Percentiles rank a stretch among this genome's conserved stretches.
phyloP scores from a whole-genome alignment of 2,888 invertebrate species.

The Periphyllus acericola region DNA sequence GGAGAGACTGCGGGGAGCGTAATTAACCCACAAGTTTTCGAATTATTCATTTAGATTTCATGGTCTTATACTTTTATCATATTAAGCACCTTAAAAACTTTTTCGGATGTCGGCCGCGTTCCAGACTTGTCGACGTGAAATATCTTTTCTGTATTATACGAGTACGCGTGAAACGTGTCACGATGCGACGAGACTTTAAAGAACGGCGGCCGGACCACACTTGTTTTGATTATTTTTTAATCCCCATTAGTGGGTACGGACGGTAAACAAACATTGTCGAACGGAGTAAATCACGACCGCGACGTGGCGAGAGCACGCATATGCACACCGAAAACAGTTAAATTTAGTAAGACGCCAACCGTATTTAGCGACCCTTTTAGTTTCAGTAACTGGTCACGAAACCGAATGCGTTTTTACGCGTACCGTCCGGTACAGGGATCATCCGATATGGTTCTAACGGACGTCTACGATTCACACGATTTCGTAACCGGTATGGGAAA shows the following conservation, averaged over 20 bases:
- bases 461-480: background rate
- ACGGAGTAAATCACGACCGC: background rate
- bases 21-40: constrained; percentile 33
- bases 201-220: background rate
- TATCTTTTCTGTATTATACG: background rate
- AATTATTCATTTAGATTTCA: constrained; percentile 43
- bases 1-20: background rate
- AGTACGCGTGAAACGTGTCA: background rate
- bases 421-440: background rate
- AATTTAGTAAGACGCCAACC: background rate
- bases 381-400: background rate
- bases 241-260: background rate
- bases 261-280: background rate
- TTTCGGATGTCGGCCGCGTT: background rate
- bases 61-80: background rate
- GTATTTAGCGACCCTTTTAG: background rate
- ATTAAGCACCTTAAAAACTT: constrained; percentile 21
- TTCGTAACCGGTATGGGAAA: background rate
- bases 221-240: background rate
- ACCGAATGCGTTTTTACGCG: background rate
- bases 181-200: background rate
- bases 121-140: background rate
- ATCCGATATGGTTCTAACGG: background rate
- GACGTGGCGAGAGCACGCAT: background rate
- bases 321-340: background rate